Percentiles rank a stretch among this genome's conserved stretches.
These are phyloP conservation scores for Catharus ustulatus DNA, from an alignment of 2,797 vertebrate species.

Conservation along the genomic window DNA sequence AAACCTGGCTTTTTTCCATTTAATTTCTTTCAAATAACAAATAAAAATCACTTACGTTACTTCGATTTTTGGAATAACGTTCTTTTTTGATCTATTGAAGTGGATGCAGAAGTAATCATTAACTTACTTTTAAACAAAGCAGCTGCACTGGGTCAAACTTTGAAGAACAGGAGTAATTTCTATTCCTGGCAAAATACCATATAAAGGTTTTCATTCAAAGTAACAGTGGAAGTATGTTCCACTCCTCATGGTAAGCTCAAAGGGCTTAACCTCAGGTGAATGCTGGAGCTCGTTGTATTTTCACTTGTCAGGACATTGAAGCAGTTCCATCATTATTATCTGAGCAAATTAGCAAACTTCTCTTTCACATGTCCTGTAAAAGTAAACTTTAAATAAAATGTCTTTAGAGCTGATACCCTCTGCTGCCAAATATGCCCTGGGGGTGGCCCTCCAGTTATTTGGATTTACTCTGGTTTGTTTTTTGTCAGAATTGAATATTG, in stretches of 20 bases:
- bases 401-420: not conserved
- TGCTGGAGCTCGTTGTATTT: slow-evolving; percentile 9
- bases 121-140: slow-evolving; percentile 41
- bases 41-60: slow-evolving; percentile 36
- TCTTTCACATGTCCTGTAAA: not conserved
- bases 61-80: slow-evolving; percentile 37
- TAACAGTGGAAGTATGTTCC: not conserved
- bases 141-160: slow-evolving; percentile 46
- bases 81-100: slow-evolving; percentile 37
- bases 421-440: not conserved
- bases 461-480: not conserved
- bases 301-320: slow-evolving; percentile 28
- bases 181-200: not conserved
- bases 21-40: slow-evolving; percentile 66
- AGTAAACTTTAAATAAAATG: not conserved
- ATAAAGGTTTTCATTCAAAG: not conserved
- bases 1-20: slow-evolving; percentile 44
- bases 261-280: not conserved
- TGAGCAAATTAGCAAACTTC: slow-evolving; percentile 21
- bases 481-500: not conserved
- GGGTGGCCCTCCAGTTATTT: not conserved
- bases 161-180: slow-evolving; percentile 32
- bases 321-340: not conserved
- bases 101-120: slow-evolving; percentile 42
- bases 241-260: not conserved